A percentile compares a stretch with the other conserved stretches of the same genome.
These are phyloP conservation scores for Teleopsis dalmanni DNA, from an alignment of 1,140 invertebrate genomes.

Conservation along the genomic window DNA sequence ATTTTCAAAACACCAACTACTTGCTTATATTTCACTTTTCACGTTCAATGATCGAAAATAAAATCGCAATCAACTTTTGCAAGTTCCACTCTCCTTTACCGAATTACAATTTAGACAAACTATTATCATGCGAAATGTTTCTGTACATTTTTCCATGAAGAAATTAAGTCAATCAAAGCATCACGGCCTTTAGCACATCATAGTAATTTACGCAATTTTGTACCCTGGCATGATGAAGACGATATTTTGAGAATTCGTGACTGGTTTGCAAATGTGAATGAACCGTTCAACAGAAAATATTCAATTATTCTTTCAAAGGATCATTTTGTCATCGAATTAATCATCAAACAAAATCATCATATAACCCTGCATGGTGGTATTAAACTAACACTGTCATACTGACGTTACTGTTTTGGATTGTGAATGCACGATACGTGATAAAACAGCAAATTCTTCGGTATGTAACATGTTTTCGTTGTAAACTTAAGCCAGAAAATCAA, in stretches of 20 bases:
- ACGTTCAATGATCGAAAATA: too few species aligned
- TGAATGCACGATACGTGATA: neutral
- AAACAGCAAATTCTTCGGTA: neutral
- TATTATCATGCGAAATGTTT: too few species aligned
- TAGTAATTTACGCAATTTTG: neutral
- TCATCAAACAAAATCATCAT: neutral
- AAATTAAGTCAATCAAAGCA: neutral
- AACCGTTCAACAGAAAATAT: neutral
- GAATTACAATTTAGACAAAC: too few species aligned
- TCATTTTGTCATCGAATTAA: too few species aligned
- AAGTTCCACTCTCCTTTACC: too few species aligned
- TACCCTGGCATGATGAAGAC: neutral
- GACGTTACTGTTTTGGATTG: neutral
- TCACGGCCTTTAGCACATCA: neutral
- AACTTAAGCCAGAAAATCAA: neutral
- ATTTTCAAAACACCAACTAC: too few species aligned
- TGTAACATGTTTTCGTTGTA: constrained; percentile 2
- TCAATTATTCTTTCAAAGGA: neutral
- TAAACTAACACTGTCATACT: neutral
- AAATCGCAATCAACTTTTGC: too few species aligned
- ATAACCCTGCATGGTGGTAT: neutral
- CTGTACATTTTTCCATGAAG: too few species aligned
- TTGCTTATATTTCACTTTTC: too few species aligned
- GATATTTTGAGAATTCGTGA: neutral
- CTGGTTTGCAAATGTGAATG: neutral